Conservation (phyloP, 2,113 vertebrate genomes). For the Brachypteracias leptosomus region DNA sequence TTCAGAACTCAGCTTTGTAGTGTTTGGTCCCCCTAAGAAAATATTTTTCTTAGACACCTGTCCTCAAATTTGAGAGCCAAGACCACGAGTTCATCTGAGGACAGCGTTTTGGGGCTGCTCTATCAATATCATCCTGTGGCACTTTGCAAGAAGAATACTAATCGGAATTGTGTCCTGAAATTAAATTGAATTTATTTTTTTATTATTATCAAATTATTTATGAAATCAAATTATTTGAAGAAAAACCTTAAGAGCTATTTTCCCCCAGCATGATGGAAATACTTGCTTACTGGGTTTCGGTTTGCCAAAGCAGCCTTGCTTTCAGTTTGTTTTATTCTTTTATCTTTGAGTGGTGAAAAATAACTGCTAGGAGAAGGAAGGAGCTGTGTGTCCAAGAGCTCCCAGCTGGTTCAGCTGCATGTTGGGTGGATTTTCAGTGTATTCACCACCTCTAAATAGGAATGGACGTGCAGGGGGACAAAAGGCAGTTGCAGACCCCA, state of each 20-base stretch:
- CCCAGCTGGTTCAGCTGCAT: neutral
- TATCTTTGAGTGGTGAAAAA: neutral
- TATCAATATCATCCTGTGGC: neutral
- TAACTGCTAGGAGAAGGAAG: neutral
- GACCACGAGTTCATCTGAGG: neutral
- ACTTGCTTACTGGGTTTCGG: neutral
- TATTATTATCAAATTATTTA: neutral
- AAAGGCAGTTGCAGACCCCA: neutral
- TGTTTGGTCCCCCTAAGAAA: conserved; percentile 27
- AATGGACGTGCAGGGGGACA: neutral
- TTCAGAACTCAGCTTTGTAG: neutral
- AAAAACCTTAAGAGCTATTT: neutral
- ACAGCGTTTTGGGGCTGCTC: neutral
- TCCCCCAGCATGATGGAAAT: neutral
- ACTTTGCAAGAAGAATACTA: neutral
- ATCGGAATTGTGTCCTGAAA: neutral
- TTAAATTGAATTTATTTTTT: neutral
- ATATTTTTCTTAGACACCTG: conserved; percentile 38
- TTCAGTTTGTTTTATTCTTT: neutral
- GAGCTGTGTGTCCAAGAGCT: neutral
- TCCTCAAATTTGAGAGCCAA: neutral
- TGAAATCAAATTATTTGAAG: neutral
- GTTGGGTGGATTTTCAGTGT: neutral
- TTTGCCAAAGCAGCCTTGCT: neutral
- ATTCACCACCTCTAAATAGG: neutral